These are phyloP conservation scores for Nomada ferruginata DNA, from an alignment of 2,888 invertebrate genomes.

Conservation along the genomic window DNA sequence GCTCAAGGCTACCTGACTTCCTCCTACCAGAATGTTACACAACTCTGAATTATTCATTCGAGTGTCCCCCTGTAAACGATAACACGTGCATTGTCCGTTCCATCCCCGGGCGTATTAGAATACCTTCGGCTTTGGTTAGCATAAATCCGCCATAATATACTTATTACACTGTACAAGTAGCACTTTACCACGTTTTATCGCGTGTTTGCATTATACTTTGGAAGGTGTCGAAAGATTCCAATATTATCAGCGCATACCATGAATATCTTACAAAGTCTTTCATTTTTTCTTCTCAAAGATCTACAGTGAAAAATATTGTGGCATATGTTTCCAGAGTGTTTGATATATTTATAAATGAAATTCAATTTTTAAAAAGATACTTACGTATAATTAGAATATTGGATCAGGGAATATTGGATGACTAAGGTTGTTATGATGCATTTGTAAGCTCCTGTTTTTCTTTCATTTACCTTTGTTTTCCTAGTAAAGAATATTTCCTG, in stretches of 20 bases:
- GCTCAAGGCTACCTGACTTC: slow-evolving; percentile 56
- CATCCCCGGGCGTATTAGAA: slow-evolving; percentile 20
- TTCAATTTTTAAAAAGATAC: too few species aligned
- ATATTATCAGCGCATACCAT: slow-evolving; percentile 13
- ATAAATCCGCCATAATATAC: slow-evolving; percentile 48
- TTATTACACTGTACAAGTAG: slow-evolving; percentile 53
- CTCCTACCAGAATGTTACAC: slow-evolving; percentile 52
- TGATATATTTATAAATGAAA: background rate
- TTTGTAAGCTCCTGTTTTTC: too few species aligned
- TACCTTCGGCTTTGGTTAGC: slow-evolving; percentile 44
- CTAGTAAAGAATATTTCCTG: too few species aligned
- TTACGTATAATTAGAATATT: too few species aligned
- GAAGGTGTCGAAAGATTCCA: slow-evolving; percentile 7
- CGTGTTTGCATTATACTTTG: slow-evolving; percentile 28
- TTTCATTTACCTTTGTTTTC: too few species aligned
- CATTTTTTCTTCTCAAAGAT: background rate
- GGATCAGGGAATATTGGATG: too few species aligned
- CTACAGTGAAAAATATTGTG: background rate
- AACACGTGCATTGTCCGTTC: slow-evolving; percentile 45
- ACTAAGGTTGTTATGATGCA: too few species aligned
- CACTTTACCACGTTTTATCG: slow-evolving; percentile 19
- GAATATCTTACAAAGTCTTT: background rate
- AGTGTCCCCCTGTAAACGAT: slow-evolving; percentile 35
- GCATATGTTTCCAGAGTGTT: background rate
- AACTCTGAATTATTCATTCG: slow-evolving; percentile 63